Conservation (phyloP, 2,113 vertebrate species). For the Gracilinanus agilis region DNA sequence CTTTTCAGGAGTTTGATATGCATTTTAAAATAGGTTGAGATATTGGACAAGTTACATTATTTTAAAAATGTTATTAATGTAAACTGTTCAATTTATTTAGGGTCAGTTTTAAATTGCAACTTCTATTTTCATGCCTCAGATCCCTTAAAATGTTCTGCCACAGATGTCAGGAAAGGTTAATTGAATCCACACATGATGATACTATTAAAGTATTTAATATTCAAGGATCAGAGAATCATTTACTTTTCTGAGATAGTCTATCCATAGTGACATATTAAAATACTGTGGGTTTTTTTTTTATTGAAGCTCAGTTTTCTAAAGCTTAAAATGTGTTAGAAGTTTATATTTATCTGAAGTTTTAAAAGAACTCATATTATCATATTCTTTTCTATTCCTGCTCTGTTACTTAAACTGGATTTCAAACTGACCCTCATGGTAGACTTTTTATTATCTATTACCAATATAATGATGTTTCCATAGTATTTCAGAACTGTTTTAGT, state of each 20-base stretch:
- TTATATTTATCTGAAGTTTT: constrained; percentile 11
- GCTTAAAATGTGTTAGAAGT: constrained; percentile 9
- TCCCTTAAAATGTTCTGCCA: constrained; percentile 67
- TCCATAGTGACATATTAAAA: not conserved
- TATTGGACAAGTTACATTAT: constrained; percentile 55
- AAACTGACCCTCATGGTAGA: not conserved
- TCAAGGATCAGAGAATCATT: constrained; percentile 29
- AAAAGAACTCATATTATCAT: not conserved
- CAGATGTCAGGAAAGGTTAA: constrained; percentile 75
- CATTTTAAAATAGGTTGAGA: constrained; percentile 65
- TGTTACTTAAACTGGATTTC: constrained; percentile 8
- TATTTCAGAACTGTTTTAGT: not conserved
- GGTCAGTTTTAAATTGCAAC: constrained; percentile 69
- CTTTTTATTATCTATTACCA: not conserved
- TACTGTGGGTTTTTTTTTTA: not conserved
- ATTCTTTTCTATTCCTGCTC: not conserved
- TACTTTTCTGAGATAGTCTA: constrained; percentile 51
- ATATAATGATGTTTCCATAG: not conserved
- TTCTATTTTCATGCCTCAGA: constrained; percentile 72
- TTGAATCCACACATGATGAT: constrained; percentile 69
- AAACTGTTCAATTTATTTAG: constrained; percentile 55
- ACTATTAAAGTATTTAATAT: constrained; percentile 69
- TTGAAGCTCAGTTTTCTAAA: constrained; percentile 9
- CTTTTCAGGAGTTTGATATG: constrained; percentile 44
- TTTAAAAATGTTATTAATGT: constrained; percentile 62